Base-by-base conservation (phyloP, 2,113 vertebrate genomes). In the Heloderma charlesbogerti region DNA sequence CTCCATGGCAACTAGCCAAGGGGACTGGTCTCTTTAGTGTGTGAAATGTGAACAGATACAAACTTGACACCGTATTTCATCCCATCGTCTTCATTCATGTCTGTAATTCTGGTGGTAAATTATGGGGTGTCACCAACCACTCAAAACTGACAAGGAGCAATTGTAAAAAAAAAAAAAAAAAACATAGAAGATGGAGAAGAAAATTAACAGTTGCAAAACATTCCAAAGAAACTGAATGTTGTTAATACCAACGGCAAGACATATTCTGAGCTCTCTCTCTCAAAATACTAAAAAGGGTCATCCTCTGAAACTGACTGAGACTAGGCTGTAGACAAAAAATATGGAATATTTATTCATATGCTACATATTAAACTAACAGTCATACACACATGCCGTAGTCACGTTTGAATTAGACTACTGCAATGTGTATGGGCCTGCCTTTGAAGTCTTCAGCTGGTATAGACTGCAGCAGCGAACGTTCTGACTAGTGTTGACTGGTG, bases 101-200 rank as follows among this genome's bases (percentile, higher is more conserved):
- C 96, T 96, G 66, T 94, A 97, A 97, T 97, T 95, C 95, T 93
- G 91, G 95, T 93, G 90, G 93, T 96, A 97, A 97, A 96, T 95
- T 95, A 96, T 93, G 94, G 95, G 96, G 94, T 96, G 92, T 92
- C 77, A 92, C 87, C 92, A 89, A 93, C 91, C 67, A 0, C 91
- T 94, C 88, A 86, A 94, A 91, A 80, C 90, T 75, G 88, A 96
- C 92, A 95, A 92, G 94, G 92, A 95, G 67, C 72, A 86, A 89
- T 92, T 92, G 94, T 90, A 86, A 96, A 93, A 66, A 90, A 69
- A 95, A 93, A 66, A 90, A 48, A 93, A 79, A 77, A 45, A 71
- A 67, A 45, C 80, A 8, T 18, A 97, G 93, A 95, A 88, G 72
- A 93, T 94, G 74, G 86, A 92, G 86, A 34, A 66, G 34, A 90